These are phyloP conservation scores for Myotis findleyi DNA, from an alignment of 2,797 vertebrate species.

Conservation along the genomic window DNA sequence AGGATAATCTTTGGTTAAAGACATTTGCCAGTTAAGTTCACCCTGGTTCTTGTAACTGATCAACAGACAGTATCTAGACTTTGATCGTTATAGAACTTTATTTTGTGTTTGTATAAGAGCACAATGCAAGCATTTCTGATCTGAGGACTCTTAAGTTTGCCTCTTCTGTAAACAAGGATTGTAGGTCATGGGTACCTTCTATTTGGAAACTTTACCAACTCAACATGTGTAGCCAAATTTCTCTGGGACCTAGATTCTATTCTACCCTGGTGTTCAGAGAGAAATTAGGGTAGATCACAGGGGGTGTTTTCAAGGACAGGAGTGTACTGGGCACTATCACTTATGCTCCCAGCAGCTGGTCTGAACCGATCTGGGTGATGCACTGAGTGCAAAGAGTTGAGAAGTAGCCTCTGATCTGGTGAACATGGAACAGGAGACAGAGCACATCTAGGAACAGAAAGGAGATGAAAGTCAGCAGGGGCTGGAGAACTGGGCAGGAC, in stretches of 20 bases:
- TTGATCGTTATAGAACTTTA: not conserved
- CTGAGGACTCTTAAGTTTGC: not conserved
- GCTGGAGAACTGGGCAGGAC: slow-evolving; percentile 93
- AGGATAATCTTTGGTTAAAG: not conserved
- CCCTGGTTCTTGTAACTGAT: not conserved
- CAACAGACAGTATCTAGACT: not conserved
- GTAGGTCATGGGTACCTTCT: not conserved
- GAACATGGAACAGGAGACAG: slow-evolving; percentile 84
- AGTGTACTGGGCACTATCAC: too few species aligned
- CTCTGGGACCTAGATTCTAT: not conserved
- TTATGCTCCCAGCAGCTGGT: too few species aligned
- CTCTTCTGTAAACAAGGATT: not conserved
- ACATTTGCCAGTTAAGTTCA: not conserved
- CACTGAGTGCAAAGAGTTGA: not conserved
- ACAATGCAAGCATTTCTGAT: not conserved
- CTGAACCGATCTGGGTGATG: too few species aligned
- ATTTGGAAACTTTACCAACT: not conserved
- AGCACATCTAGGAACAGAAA: slow-evolving; percentile 86
- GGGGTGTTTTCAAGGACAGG: not conserved
- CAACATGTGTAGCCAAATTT: too few species aligned
- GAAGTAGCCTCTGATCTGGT: not conserved
- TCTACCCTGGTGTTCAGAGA: not conserved
- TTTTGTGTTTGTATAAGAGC: not conserved
- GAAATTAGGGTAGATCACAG: not conserved
- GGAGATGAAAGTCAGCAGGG: slow-evolving; percentile 93